A percentile compares a stretch with the other conserved stretches of the same genome.
Conservation (phyloP, 37 sponge, comb jelly and placozoan species). For the Axinella damicornis region DNA sequence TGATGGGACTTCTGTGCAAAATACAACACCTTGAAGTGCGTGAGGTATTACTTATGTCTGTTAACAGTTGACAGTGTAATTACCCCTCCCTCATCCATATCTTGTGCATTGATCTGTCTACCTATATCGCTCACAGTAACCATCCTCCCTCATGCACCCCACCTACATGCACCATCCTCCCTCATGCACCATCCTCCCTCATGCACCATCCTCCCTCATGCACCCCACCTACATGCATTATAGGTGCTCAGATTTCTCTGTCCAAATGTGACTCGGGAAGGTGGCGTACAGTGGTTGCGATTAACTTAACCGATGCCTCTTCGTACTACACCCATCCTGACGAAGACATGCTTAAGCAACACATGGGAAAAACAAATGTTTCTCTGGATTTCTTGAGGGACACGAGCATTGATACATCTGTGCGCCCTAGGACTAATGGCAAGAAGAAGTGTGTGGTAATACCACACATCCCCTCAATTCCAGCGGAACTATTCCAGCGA, state of each 20-base stretch:
- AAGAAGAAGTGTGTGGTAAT: slow-evolving; percentile 1
- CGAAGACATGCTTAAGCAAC: neutral
- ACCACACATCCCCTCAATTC: neutral
- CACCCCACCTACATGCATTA: neutral
- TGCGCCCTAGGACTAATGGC: neutral
- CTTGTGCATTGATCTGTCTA: too few species aligned
- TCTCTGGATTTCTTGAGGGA: neutral
- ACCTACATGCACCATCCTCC: too few species aligned
- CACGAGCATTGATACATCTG: neutral
- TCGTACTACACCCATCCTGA: neutral
- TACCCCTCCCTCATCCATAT: too few species aligned
- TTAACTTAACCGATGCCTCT: neutral
- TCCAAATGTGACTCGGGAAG: too few species aligned
- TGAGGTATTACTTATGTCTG: too few species aligned
- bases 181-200: too few species aligned
- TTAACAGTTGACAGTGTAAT: too few species aligned
- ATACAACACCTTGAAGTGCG: neutral
- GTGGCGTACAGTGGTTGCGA: neutral
- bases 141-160: too few species aligned
- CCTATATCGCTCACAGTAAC: too few species aligned
- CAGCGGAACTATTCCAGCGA: neutral
- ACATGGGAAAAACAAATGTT: neutral
- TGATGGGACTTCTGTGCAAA: neutral
- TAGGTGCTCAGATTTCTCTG: neutral
- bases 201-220: too few species aligned